phyloP scores from a whole-genome alignment of 2,888 invertebrate species.

The Aphelenchoides bicaudatus region DNA sequence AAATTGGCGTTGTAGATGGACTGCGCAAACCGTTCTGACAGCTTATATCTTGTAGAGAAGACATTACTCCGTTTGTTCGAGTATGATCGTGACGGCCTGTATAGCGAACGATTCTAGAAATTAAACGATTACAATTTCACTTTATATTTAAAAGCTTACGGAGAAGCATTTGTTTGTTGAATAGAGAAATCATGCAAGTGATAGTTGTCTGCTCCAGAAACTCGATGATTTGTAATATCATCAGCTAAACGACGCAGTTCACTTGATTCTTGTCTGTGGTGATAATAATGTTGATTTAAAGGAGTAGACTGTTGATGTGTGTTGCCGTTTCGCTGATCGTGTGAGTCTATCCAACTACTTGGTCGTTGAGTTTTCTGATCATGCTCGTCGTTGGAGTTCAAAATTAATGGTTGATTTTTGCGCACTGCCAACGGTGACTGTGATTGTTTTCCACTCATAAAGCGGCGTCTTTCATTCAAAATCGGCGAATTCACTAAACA shows the following conservation, averaged over 20 bases:
- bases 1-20: constrained; percentile 33
- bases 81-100: constrained; percentile 14
- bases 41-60: constrained; percentile 36
- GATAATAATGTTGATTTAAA: no score
- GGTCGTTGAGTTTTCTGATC: constrained; percentile 14
- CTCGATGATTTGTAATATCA: constrained; percentile 10
- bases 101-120: constrained; percentile 8
- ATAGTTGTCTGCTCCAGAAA: not conserved
- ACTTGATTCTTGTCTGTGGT: constrained; percentile 3
- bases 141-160: constrained; percentile 7
- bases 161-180: not conserved
- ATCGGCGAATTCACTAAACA: constrained; percentile 29
- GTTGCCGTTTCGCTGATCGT: no score
- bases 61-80: constrained; percentile 25
- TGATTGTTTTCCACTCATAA: constrained; percentile 20
- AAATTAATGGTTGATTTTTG: constrained; percentile 2
- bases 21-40: constrained; percentile 24
- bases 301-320: not conserved
- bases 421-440: constrained; percentile 21
- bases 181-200: not conserved
- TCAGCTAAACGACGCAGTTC: constrained; percentile 21
- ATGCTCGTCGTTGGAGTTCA: not conserved
- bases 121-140: constrained; percentile 6
- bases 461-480: constrained; percentile 20
- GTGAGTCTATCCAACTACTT: constrained; percentile 21